A percentile compares a stretch with the other conserved stretches of the same genome.
phyloP scores from a whole-genome alignment of 1,140 invertebrate species.

The Diachasma alloeum region DNA sequence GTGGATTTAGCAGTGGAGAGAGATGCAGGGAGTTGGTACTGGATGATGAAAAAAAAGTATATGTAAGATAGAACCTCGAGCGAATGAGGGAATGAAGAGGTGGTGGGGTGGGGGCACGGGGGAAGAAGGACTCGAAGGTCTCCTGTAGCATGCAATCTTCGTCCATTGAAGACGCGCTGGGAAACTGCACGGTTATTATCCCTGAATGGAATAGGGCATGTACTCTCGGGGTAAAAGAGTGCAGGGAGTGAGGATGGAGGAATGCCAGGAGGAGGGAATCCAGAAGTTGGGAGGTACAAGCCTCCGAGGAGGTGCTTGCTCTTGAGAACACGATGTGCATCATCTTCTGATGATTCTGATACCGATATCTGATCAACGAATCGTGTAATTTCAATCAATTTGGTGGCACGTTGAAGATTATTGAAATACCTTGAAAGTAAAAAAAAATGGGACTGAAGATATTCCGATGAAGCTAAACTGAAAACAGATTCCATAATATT shows the following conservation, averaged over 20 bases:
- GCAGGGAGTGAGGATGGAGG: background rate
- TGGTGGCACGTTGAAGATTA: no score
- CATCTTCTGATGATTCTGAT: no score
- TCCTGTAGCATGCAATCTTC: constrained; percentile 63
- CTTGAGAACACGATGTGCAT: background rate
- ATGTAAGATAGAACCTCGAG: constrained; percentile 4
- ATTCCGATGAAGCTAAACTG: no score
- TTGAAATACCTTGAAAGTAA: no score
- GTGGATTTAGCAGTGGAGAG: constrained; percentile 2
- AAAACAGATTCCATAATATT: no score
- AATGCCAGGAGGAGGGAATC: background rate
- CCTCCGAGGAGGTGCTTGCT: background rate
- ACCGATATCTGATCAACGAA: no score
- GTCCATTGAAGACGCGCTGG: constrained; percentile 63
- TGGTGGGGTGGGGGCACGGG: constrained; percentile 35
- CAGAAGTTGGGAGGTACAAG: background rate
- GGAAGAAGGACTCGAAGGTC: constrained; percentile 51
- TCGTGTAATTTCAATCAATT: no score
- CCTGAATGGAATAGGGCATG: constrained; percentile 54
- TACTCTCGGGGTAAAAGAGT: background rate
- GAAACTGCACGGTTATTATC: constrained; percentile 65
- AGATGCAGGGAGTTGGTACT: constrained; percentile 11
- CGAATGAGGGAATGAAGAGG: constrained; percentile 35
- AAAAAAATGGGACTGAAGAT: no score
- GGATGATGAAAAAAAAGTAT: constrained; percentile 18